Percentiles rank a stretch among this genome's conserved stretches.
These are phyloP conservation scores for Podabrus alpinus DNA, from an alignment of 2,888 invertebrate genomes.

Conservation along the genomic window DNA sequence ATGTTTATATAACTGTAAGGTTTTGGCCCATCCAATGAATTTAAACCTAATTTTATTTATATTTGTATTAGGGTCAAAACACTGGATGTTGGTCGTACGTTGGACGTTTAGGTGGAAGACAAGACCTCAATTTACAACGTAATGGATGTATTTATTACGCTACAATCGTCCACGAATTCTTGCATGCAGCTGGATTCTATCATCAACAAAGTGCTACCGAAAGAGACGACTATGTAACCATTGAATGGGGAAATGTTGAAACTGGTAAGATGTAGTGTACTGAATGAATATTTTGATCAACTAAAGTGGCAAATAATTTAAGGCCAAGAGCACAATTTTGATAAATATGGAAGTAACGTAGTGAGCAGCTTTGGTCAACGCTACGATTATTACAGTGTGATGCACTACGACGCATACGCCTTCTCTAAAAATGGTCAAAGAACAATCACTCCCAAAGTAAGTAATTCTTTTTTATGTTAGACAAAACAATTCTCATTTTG, in stretches of 20 bases:
- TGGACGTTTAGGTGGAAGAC: slow-evolving; percentile 21
- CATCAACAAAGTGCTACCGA: slow-evolving; percentile 82
- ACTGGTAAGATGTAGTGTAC: background rate
- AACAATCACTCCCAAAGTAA: slow-evolving; percentile 66
- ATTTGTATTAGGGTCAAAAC: slow-evolving; percentile 9
- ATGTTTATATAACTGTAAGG: slow-evolving; percentile 16
- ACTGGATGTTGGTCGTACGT: slow-evolving; percentile 26
- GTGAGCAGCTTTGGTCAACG: slow-evolving; percentile 68
- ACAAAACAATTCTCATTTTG: no score
- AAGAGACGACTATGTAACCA: slow-evolving; percentile 74
- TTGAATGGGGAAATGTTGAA: slow-evolving; percentile 70
- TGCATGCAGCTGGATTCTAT: slow-evolving; percentile 80
- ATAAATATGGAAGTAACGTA: slow-evolving; percentile 67
- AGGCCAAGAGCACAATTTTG: slow-evolving; percentile 67
- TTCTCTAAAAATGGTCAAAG: slow-evolving; percentile 69
- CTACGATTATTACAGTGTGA: slow-evolving; percentile 74
- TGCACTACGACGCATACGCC: slow-evolving; percentile 72
- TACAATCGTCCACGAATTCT: slow-evolving; percentile 75
- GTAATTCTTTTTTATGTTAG: background rate
- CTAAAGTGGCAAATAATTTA: background rate
- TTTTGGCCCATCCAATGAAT: background rate
- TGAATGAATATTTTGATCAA: background rate
- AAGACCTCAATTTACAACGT: slow-evolving; percentile 35
- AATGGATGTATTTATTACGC: slow-evolving; percentile 65
- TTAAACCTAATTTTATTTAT: background rate